Conservation (phyloP, 2,797 vertebrate species). For the Poecile montanus region DNA sequence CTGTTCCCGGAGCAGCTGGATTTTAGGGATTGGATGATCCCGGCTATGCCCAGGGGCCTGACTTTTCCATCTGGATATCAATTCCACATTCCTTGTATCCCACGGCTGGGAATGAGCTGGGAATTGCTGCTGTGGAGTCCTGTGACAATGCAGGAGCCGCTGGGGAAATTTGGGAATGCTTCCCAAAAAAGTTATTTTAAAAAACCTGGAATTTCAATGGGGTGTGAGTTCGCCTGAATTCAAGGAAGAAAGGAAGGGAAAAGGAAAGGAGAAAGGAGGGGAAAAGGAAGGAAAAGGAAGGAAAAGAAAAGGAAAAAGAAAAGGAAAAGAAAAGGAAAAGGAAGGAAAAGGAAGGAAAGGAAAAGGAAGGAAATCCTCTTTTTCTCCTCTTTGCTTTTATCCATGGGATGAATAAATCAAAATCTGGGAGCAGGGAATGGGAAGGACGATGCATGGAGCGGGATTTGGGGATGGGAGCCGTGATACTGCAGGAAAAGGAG, state of each 20-base stretch:
- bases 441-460: background rate
- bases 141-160: fast-evolving
- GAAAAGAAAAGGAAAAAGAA: too few relatives aligned
- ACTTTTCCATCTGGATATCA: fast-evolving
- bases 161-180: background rate
- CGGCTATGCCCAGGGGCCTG: fast-evolving
- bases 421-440: background rate
- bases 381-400: background rate
- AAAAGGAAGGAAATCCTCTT: background rate
- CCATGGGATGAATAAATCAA: background rate
- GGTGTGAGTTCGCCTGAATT: fast-evolving
- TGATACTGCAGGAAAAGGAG: slow-evolving; percentile 20
- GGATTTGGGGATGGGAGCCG: background rate
- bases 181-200: background rate
- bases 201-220: background rate
- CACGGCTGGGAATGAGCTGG: fast-evolving
- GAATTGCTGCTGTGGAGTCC: background rate
- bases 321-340: too few relatives aligned
- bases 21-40: background rate
- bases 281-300: background rate
- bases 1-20: background rate
- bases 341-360: background rate
- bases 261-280: background rate
- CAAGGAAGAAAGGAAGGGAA: background rate
- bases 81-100: background rate